Percentiles rank a stretch among this genome's conserved stretches.
phyloP scores from a whole-genome alignment of 2,797 vertebrate genomes.

The Helarctos malayanus region DNA sequence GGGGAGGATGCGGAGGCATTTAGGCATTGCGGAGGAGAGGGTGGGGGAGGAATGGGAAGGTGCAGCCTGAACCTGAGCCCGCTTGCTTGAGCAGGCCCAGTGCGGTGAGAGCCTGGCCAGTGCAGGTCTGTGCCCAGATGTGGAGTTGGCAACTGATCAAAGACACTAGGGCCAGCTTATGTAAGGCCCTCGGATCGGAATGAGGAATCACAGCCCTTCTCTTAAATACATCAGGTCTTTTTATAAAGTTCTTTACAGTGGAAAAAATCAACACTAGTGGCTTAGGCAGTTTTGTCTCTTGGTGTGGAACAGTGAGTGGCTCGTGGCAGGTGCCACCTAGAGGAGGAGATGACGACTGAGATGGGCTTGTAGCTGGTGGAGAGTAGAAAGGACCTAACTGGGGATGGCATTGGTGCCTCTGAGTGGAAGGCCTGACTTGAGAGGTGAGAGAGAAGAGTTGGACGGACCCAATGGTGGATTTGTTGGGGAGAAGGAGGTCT shows the following conservation, averaged over 20 bases:
- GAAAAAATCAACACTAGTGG: neutral
- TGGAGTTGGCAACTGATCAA: neutral
- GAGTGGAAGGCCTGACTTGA: neutral
- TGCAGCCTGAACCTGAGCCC: neutral
- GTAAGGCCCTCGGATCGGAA: neutral
- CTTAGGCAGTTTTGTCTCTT: neutral
- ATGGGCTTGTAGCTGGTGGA: neutral
- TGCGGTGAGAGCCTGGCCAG: neutral
- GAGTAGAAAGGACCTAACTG: neutral
- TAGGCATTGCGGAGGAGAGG: neutral
- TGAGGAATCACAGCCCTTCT: neutral
- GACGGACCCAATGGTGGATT: accelerated
- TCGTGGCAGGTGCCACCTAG: accelerated
- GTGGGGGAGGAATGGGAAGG: neutral
- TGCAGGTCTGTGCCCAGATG: neutral
- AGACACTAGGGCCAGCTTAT: neutral
- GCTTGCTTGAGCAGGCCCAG: neutral
- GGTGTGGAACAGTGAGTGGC: neutral
- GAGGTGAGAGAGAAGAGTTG: neutral
- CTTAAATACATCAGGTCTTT: neutral
- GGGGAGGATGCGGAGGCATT: neutral
- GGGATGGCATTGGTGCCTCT: accelerated
- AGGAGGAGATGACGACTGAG: neutral
- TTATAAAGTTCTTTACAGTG: neutral
- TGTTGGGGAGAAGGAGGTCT: neutral